phyloP scores from a whole-genome alignment of 2,888 invertebrate genomes.

The Agapetus fuscipes region DNA sequence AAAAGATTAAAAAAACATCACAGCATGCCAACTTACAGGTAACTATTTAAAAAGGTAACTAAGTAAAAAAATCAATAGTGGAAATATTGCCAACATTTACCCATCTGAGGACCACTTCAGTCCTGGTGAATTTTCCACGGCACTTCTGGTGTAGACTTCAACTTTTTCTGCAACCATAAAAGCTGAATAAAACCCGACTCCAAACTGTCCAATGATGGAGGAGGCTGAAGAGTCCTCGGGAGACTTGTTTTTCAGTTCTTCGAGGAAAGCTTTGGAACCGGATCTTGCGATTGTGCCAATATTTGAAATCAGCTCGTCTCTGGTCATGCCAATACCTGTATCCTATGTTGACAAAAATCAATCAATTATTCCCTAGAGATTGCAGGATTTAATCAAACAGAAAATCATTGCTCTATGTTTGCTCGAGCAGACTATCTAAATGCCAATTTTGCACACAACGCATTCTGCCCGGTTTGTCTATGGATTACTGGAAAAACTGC shows the following conservation, averaged over 20 bases:
- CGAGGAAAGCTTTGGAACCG: slow-evolving; percentile 88
- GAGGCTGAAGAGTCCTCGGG: slow-evolving; percentile 50
- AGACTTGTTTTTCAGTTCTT: slow-evolving; percentile 65
- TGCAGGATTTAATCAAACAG: slow-evolving; percentile 3
- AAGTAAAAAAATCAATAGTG: no score
- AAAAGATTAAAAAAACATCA: slow-evolving; percentile 2
- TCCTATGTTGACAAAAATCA: slow-evolving; percentile 48
- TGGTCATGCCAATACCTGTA: slow-evolving; percentile 91
- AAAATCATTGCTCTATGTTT: not conserved
- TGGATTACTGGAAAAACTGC: not conserved
- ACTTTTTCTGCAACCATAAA: slow-evolving; percentile 97
- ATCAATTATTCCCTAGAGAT: not conserved
- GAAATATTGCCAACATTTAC: slow-evolving; percentile 34
- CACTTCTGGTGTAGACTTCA: slow-evolving; percentile 79
- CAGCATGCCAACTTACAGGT: no score
- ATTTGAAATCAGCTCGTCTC: slow-evolving; percentile 82
- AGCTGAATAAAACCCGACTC: slow-evolving; percentile 95
- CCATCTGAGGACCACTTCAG: slow-evolving; percentile 89
- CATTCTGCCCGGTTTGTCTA: no score
- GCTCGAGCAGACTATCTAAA: not conserved
- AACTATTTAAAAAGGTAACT: no score
- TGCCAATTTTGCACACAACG: not conserved
- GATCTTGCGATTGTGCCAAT: slow-evolving; percentile 94
- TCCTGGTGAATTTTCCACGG: slow-evolving; percentile 54
- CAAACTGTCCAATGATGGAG: slow-evolving; percentile 93